These are phyloP conservation scores for Rotaria sp. DNA, from an alignment of 2,888 invertebrate species.

Conservation along the genomic window DNA sequence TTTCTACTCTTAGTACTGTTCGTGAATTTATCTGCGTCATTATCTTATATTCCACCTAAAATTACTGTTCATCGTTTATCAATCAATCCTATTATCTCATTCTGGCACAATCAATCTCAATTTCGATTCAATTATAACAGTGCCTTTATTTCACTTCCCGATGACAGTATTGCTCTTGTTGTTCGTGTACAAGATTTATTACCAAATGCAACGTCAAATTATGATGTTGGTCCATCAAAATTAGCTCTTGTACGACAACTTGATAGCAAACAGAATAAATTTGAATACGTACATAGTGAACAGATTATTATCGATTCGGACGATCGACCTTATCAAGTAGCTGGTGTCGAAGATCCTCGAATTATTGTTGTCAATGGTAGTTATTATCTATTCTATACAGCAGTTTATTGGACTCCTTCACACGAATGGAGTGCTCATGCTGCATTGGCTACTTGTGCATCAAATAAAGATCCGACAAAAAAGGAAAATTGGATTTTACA, in stretches of 20 bases:
- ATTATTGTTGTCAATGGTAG: not conserved
- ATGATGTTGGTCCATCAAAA: slow-evolving; percentile 10
- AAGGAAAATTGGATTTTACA: not conserved
- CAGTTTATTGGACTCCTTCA: not conserved
- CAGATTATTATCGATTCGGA: not conserved
- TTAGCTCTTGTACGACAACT: not conserved
- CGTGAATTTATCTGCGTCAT: not conserved
- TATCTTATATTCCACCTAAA: not conserved
- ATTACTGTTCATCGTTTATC: not conserved
- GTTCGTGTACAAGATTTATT: not conserved
- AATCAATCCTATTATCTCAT: not conserved
- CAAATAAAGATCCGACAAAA: not conserved
- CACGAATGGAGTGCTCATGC: not conserved
- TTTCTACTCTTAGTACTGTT: too few relatives aligned
- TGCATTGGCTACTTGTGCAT: not conserved
- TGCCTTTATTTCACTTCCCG: not conserved
- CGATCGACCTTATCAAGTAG: not conserved
- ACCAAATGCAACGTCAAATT: not conserved
- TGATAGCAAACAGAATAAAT: not conserved
- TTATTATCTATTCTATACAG: not conserved
- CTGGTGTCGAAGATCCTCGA: slow-evolving; percentile 1
- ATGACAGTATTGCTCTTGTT: not conserved
- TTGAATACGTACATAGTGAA: not conserved
- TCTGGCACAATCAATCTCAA: not conserved
- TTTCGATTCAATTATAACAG: slow-evolving; percentile 9